Evolutionary conservation across 2,113 vertebrate species (phyloP), one percentile per base, ranked within the genome.

Genomic region (Gadus macrocephalus): DNA sequence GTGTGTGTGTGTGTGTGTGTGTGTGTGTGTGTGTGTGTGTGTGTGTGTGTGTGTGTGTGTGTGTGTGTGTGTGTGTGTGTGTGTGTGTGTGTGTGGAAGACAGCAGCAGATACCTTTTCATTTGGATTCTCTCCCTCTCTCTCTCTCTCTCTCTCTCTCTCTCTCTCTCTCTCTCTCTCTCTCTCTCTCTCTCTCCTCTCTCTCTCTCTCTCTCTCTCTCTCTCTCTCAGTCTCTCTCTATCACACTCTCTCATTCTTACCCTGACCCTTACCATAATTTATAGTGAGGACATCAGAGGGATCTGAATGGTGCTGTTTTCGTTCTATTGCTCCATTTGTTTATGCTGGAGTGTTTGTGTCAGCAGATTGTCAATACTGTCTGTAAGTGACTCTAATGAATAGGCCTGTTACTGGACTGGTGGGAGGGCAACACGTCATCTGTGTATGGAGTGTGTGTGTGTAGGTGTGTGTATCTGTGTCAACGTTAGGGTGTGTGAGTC

Each of bases 371-470:
- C 89, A 89, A 90, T 90, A 91, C 75, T 81, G 81, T 81, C 78
- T 88, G 87, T 88, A 84, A 88, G 78, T 82, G 87, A 83, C 86
- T 81, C 80, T 90, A 90, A 90, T 91, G 88, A 91, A 91, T 88
- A 85, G 85, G 70, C 70, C 80, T 83, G 81, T 85, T 86, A 84
- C 85, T 84, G 85, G 84, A 81, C 85, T 85, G 77, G 81, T 87
- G 81, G 82, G 83, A 88, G 85, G 75, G 84, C 75, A 79, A 86
- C 81, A 83, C 71, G 87, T 88, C 83, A 82, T 84, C 74, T 84
- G 82, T 80, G 73, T 72, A 65, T 74, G 74, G 62, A 75, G 76
- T 77, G 70, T 67, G 73, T 55, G 73, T 53, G 73, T 65, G 42
- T 69, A 11, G 42, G 58, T 58, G 63, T 25, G 14, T 62, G 81